These are phyloP conservation scores for Felis chaus DNA, from an alignment of 2,113 vertebrate genomes.

Conservation along the genomic window DNA sequence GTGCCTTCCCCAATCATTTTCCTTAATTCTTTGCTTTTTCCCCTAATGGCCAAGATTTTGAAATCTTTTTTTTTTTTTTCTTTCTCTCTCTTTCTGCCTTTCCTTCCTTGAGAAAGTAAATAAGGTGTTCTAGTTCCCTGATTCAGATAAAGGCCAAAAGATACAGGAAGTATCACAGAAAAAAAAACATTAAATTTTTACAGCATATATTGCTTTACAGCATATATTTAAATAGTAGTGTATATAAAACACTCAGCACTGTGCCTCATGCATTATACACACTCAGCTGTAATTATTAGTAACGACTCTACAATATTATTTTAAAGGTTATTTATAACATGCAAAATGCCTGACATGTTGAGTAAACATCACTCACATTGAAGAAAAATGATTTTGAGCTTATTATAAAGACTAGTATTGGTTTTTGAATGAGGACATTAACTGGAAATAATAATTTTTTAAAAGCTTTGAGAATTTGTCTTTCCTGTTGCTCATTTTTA, in stretches of 20 bases:
- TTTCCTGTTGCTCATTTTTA: not conserved
- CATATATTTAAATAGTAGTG: not conserved
- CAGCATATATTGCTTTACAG: not conserved
- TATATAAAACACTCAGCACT: not conserved
- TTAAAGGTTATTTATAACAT: not conserved
- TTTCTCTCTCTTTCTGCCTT: not conserved
- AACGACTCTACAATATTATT: not conserved
- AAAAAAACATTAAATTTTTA: not conserved
- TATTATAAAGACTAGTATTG: not conserved
- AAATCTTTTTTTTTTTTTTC: not conserved
- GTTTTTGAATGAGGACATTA: not conserved
- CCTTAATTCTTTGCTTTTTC: not conserved
- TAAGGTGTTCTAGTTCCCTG: not conserved
- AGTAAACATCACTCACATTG: not conserved
- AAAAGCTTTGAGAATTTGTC: not conserved
- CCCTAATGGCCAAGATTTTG: not conserved
- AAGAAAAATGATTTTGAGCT: slow-evolving; percentile 25
- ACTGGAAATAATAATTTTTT: not conserved
- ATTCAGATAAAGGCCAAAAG: not conserved
- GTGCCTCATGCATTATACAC: not conserved
- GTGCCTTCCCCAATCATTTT: not conserved
- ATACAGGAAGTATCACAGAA: not conserved
- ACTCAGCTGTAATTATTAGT: not conserved
- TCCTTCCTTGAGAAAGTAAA: not conserved
- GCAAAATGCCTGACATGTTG: not conserved